Evolutionary conservation across 2,113 vertebrate genomes (phyloP).

Genomic region (Thryonomys swinderianus): DNA sequence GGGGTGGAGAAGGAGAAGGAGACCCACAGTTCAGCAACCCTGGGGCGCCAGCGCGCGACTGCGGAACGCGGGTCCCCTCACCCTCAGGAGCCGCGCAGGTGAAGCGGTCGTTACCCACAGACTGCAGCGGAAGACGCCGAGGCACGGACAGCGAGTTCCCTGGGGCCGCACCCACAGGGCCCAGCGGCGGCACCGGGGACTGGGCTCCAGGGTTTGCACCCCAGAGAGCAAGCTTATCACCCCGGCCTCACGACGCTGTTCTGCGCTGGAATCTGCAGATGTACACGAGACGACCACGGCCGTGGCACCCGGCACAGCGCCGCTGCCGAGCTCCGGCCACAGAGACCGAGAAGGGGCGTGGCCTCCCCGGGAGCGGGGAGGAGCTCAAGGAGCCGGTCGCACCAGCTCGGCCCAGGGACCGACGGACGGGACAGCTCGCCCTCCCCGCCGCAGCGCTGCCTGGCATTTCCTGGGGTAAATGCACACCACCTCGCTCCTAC

Average conservation of each 20-base stretch:
- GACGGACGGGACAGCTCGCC: background rate
- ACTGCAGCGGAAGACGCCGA: background rate
- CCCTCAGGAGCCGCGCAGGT: background rate
- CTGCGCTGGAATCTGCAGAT: background rate
- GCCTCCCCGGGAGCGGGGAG: background rate
- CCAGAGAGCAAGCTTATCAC: fast-evolving
- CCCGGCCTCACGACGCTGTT: background rate
- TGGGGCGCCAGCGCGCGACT: fast-evolving
- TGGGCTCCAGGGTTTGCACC: background rate
- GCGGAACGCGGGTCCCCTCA: fast-evolving
- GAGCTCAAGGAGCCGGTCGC: background rate
- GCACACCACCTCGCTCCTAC: fast-evolving
- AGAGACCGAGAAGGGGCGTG: background rate
- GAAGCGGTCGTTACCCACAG: background rate
- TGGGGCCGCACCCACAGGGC: background rate
- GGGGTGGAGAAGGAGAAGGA: too few species aligned
- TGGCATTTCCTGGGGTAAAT: background rate
- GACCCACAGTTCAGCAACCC: background rate
- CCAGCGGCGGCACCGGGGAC: background rate
- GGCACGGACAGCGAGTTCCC: background rate
- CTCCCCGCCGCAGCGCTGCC: background rate
- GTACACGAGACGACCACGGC: fast-evolving
- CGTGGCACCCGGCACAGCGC: background rate
- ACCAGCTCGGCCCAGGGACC: background rate
- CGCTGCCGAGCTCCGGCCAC: background rate